Evolutionary conservation across 2,888 invertebrate species (phyloP).

Genomic region (Adela reaumurella): DNA sequence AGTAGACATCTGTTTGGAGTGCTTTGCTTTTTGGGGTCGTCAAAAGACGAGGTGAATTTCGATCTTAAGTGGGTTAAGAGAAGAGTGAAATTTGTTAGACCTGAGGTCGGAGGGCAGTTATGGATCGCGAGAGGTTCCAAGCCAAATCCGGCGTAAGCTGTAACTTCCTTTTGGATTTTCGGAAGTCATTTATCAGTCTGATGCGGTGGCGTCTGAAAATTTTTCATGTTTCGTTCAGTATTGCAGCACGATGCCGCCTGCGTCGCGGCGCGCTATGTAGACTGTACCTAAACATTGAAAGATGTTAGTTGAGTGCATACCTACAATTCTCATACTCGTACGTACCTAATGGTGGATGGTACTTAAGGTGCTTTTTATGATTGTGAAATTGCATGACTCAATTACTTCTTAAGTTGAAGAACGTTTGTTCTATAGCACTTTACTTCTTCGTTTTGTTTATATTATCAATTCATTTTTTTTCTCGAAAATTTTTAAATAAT

Average conservation of each 20-base stretch:
- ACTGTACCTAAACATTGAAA: too few species aligned
- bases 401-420: too few species aligned
- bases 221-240: slow-evolving; percentile 54
- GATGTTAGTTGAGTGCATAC: too few species aligned
- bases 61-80: neutral
- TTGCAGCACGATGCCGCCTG: slow-evolving; percentile 22
- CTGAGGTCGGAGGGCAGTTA: slow-evolving; percentile 28
- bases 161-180: slow-evolving; percentile 61
- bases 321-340: too few species aligned
- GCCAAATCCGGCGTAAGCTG: slow-evolving; percentile 59
- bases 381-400: too few species aligned
- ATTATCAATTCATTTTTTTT: too few species aligned
- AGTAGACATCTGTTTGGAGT: neutral
- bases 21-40: neutral
- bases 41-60: neutral
- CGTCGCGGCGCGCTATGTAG: too few species aligned
- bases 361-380: too few species aligned
- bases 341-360: too few species aligned
- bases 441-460: too few species aligned
- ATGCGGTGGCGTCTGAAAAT: slow-evolving; percentile 53
- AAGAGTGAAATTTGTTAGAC: neutral
- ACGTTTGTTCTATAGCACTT: too few species aligned
- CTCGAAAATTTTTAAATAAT: too few species aligned
- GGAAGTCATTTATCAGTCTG: slow-evolving; percentile 60
- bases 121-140: slow-evolving; percentile 58